A percentile compares a stretch with the other conserved stretches of the same genome.
Conservation (phyloP, 2,113 vertebrate species). For the Notarius lentiginosus region DNA sequence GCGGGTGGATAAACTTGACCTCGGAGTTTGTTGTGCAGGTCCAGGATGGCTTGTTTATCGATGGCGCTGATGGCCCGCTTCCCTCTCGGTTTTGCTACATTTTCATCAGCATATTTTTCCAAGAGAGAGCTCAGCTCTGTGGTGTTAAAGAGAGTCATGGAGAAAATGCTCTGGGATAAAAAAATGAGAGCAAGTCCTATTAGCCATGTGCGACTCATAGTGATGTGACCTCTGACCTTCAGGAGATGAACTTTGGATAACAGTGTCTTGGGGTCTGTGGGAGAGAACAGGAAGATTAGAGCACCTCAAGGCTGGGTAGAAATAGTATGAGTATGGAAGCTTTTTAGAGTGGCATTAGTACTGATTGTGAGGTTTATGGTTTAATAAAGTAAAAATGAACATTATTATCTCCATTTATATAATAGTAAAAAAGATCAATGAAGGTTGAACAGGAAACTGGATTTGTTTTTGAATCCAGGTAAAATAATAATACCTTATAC, state of each 20-base stretch:
- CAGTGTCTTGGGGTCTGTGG: constrained; percentile 48
- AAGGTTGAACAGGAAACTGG: no score
- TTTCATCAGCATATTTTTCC: constrained; percentile 90
- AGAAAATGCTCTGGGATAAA: constrained; percentile 75
- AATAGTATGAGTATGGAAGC: not conserved
- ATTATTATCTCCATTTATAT: not conserved
- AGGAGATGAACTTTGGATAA: constrained; percentile 1
- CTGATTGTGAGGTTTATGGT: not conserved
- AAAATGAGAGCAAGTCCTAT: constrained; percentile 78
- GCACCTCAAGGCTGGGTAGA: not conserved
- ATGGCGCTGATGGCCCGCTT: constrained; percentile 91
- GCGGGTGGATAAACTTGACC: constrained; percentile 25
- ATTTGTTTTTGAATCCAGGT: not conserved
- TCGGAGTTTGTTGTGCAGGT: constrained; percentile 27
- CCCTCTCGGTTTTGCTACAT: constrained; percentile 88
- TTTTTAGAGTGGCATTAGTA: not conserved
- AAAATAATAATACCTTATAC: not conserved
- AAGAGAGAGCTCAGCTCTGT: constrained; percentile 84
- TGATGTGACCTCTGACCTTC: constrained; percentile 53
- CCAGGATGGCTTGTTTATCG: constrained; percentile 78
- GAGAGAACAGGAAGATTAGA: not conserved
- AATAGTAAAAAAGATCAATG: not conserved
- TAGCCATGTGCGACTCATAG: constrained; percentile 81
- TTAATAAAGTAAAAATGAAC: not conserved
- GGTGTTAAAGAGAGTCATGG: constrained; percentile 85